phyloP scores from a whole-genome alignment of 2,888 invertebrate species.

The Neocrepidodera transversa region DNA sequence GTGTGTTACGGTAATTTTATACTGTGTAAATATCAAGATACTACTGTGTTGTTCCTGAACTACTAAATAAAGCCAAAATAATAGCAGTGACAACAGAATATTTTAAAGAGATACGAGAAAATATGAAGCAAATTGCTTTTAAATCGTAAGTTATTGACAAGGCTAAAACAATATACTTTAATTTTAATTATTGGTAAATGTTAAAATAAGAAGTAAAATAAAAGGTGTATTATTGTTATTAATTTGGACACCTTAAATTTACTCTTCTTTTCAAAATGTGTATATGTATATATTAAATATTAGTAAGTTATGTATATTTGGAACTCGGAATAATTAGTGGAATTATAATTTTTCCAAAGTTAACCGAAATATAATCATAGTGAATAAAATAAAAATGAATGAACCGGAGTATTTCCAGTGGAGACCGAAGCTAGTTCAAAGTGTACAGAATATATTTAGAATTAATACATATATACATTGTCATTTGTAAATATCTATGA shows the following conservation, averaged over 20 bases:
- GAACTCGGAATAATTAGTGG: too few species aligned
- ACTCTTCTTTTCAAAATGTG: too few species aligned
- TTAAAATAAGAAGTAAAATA: not conserved
- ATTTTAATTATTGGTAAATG: not conserved
- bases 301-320: too few species aligned
- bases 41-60: not conserved
- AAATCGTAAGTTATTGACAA: constrained; percentile 11
- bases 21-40: constrained; percentile 16
- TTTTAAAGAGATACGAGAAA: not conserved
- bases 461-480: too few species aligned
- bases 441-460: too few species aligned
- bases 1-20: constrained; percentile 22
- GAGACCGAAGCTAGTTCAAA: too few species aligned
- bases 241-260: not conserved
- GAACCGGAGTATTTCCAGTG: too few species aligned
- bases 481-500: too few species aligned
- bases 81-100: not conserved
- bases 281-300: too few species aligned
- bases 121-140: not conserved
- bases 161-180: not conserved
- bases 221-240: not conserved
- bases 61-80: not conserved
- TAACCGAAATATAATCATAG: too few species aligned
- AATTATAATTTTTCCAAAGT: too few species aligned
- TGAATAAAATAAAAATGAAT: too few species aligned